These are phyloP conservation scores for Syngnathus acus DNA, from an alignment of 2,797 vertebrate species.

Conservation along the genomic window DNA sequence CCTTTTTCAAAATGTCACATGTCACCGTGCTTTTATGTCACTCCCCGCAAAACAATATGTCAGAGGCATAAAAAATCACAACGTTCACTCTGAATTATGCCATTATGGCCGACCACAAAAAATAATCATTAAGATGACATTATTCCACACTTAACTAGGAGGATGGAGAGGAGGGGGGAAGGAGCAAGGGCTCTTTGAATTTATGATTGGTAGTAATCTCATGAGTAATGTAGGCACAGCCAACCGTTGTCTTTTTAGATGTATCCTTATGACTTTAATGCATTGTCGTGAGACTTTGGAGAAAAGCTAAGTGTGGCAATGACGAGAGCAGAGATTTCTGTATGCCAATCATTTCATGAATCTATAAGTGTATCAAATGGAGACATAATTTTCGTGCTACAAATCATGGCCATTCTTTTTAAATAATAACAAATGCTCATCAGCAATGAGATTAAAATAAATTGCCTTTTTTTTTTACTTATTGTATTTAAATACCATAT, in stretches of 20 bases:
- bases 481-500: too few relatives aligned
- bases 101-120: constrained; percentile 72
- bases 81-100: constrained; percentile 82
- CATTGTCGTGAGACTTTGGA: constrained; percentile 42
- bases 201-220: constrained; percentile 63
- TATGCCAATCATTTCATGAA: constrained; percentile 2
- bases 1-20: constrained; percentile 99
- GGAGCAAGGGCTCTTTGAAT: constrained; percentile 32
- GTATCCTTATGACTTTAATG: constrained; percentile 51
- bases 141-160: constrained; percentile 76
- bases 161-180: constrained; percentile 1
- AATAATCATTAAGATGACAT: constrained; percentile 86
- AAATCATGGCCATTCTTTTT: constrained; percentile 4
- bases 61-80: constrained; percentile 97
- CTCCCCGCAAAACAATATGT: constrained; percentile 93
- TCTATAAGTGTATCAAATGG: background rate
- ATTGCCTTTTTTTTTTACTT: background rate
- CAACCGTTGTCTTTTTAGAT: constrained; percentile 46
- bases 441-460: background rate
- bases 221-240: constrained; percentile 22
- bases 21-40: constrained; percentile 99
- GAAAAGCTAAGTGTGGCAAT: constrained; percentile 27
- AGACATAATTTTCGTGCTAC: constrained; percentile 23
- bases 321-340: constrained; percentile 23
- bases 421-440: background rate